phyloP scores from a whole-genome alignment of 1,140 invertebrate species.

The Oncopeltus fasciatus region DNA sequence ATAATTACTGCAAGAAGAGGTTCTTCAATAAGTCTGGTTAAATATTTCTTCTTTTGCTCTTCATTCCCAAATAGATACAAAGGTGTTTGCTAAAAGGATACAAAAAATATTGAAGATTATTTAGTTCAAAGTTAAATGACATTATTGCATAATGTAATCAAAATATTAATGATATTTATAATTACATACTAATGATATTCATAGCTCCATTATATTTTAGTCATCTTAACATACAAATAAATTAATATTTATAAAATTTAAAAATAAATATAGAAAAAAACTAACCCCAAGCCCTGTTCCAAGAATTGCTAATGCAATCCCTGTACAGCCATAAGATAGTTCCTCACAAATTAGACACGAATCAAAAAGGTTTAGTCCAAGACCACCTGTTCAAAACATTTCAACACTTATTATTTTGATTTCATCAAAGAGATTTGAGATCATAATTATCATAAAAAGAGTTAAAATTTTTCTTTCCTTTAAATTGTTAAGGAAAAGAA shows the following conservation, averaged over 20 bases:
- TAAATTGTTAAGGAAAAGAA: neutral
- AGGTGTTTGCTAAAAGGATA: constrained; percentile 58
- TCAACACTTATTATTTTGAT: neutral
- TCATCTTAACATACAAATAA: constrained; percentile 6
- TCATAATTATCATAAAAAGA: neutral
- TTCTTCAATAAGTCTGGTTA: constrained; percentile 71
- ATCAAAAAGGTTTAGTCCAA: constrained; percentile 65
- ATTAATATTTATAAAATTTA: neutral
- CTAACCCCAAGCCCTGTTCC: constrained; percentile 77
- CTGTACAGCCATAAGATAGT: constrained; percentile 86
- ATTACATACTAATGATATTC: neutral
- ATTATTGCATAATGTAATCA: neutral
- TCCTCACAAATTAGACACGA: constrained; percentile 78
- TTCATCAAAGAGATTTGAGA: too few species aligned
- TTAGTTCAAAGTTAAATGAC: neutral
- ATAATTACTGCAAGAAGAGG: constrained; percentile 72
- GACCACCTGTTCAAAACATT: constrained; percentile 47
- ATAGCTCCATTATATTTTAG: neutral
- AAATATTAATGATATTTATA: neutral
- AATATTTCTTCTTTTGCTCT: constrained; percentile 85
- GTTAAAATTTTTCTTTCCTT: neutral
- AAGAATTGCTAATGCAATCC: constrained; percentile 80
- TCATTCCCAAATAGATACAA: constrained; percentile 70
- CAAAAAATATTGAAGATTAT: neutral
- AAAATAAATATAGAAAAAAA: constrained; percentile 21